A percentile compares a stretch with the other conserved stretches of the same genome.
These are phyloP conservation scores for Aleiodes testaceus DNA, from an alignment of 2,888 invertebrate species.

Conservation along the genomic window DNA sequence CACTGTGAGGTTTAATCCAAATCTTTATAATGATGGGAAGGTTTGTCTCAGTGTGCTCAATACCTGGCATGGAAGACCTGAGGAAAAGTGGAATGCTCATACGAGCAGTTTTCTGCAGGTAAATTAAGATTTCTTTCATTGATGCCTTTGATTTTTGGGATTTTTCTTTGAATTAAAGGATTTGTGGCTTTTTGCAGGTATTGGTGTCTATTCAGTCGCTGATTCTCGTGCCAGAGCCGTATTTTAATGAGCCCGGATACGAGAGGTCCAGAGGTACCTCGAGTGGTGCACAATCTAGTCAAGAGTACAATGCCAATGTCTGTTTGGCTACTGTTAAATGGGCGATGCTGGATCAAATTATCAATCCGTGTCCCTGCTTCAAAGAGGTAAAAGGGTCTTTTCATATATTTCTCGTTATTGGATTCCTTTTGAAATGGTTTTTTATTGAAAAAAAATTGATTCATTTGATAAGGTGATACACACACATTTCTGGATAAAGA, in stretches of 20 bases:
- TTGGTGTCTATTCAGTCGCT: conserved; percentile 94
- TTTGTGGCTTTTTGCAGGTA: conserved; percentile 75
- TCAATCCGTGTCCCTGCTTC: conserved; percentile 92
- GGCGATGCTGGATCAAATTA: conserved; percentile 96
- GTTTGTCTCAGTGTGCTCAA: conserved; percentile 95
- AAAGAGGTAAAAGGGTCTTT: conserved; percentile 79
- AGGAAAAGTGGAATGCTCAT: conserved; percentile 97
- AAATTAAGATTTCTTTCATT: conserved; percentile 35
- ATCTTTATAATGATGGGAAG: conserved; percentile 96
- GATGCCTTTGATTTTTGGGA: conserved; percentile 1
- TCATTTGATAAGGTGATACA: conserved; percentile 82
- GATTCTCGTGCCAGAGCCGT: conserved; percentile 93
- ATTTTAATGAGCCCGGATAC: conserved; percentile 96
- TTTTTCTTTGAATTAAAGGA: background rate
- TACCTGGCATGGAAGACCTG: conserved; percentile 97
- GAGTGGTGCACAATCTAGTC: conserved; percentile 90
- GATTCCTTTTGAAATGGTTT: no score
- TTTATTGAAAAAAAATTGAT: background rate
- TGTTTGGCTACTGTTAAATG: conserved; percentile 95
- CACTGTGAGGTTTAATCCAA: conserved; percentile 93
- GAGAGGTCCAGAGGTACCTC: conserved; percentile 92
- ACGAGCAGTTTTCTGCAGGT: conserved; percentile 93
- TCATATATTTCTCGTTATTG: no score
- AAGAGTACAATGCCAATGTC: conserved; percentile 96
- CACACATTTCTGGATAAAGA: conserved; percentile 95